phyloP scores from a whole-genome alignment of 1,140 invertebrate species.

The Latrodectus geometricus region DNA sequence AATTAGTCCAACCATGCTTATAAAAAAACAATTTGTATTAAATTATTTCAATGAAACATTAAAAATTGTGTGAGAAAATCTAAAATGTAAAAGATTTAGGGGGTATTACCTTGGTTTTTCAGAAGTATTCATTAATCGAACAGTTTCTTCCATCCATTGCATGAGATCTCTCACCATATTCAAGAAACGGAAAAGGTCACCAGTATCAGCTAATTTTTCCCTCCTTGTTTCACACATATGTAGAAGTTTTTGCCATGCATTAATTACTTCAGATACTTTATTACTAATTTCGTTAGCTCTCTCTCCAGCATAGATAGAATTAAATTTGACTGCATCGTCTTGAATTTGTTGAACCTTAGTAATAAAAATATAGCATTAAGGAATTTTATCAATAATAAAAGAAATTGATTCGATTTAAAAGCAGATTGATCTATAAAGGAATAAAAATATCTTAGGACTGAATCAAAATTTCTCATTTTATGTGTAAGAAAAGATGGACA shows the following conservation, averaged over 20 bases:
- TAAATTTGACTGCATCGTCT: constrained; percentile 88
- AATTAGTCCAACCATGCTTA: no score
- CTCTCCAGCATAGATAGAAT: constrained; percentile 96
- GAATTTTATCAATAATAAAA: no score
- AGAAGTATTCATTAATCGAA: constrained; percentile 95
- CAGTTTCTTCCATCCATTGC: constrained; percentile 99
- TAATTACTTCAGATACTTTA: constrained; percentile 91
- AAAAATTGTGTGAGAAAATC: no score
- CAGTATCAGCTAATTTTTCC: constrained; percentile 89
- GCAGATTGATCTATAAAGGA: no score
- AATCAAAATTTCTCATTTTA: no score
- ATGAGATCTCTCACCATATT: constrained; percentile 95
- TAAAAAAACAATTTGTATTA: no score
- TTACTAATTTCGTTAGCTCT: constrained; percentile 95
- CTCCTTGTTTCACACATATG: constrained; percentile 85
- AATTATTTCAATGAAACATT: no score
- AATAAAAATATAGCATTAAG: background rate
- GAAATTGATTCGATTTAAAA: no score
- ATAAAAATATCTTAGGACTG: no score
- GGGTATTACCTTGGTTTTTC: constrained; percentile 86
- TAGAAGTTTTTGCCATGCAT: constrained; percentile 94
- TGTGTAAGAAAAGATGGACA: no score
- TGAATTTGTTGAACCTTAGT: constrained; percentile 85
- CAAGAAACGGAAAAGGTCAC: constrained; percentile 96
- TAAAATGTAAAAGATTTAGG: background rate